These are phyloP conservation scores for Morpho deidamia DNA, from an alignment of 2,888 invertebrate genomes.

Conservation along the genomic window DNA sequence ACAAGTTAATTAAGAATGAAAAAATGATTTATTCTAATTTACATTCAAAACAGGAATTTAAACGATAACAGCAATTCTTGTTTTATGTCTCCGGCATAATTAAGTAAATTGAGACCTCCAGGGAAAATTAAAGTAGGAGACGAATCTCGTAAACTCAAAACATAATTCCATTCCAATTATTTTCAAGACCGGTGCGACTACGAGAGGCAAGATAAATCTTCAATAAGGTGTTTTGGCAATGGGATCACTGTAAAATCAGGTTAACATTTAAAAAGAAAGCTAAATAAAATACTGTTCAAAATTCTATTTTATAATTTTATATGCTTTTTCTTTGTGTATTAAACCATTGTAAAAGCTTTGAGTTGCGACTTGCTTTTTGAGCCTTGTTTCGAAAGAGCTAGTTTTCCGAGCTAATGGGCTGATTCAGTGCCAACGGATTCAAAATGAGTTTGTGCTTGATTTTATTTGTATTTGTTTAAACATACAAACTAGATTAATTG, in stretches of 20 bases:
- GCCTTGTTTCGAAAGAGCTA: too few species aligned
- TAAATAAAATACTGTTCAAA: neutral
- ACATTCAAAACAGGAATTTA: too few species aligned
- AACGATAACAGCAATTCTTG: constrained; percentile 4
- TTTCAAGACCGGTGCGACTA: constrained; percentile 41
- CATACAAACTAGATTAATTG: too few species aligned
- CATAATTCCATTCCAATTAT: constrained; percentile 56
- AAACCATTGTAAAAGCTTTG: too few species aligned
- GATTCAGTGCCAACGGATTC: too few species aligned
- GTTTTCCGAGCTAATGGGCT: too few species aligned
- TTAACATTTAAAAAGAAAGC: neutral
- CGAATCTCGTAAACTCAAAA: constrained; percentile 39
- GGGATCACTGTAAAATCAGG: neutral
- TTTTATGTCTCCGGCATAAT: constrained; percentile 9
- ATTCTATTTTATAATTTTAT: neutral
- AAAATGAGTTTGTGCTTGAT: too few species aligned
- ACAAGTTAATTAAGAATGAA: too few species aligned
- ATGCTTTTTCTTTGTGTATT: neutral
- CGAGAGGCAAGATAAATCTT: constrained; percentile 26
- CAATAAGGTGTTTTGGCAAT: constrained; percentile 2
- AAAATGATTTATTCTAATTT: too few species aligned
- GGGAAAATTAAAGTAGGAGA: constrained; percentile 12
- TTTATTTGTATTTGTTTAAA: too few species aligned
- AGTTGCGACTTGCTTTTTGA: too few species aligned
- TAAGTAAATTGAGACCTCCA: constrained; percentile 11